Evolutionary conservation across 2,888 invertebrate species (phyloP).

Genomic region (Aporophyla lueneburgensis): DNA sequence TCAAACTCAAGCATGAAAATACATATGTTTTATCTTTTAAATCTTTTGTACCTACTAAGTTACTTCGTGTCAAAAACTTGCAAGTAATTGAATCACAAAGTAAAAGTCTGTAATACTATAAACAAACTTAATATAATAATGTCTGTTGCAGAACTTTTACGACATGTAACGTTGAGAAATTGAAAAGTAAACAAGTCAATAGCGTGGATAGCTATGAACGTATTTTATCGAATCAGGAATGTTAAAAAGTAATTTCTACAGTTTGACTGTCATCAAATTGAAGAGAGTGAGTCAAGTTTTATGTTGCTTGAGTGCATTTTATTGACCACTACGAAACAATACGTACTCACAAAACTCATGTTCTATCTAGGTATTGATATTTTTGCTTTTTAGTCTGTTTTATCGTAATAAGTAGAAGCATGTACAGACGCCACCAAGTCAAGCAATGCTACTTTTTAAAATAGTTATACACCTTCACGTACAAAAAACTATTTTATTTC

Average conservation of each 20-base stretch:
- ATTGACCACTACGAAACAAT: conserved; percentile 46
- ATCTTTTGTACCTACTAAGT: background rate
- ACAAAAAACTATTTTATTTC: conserved; percentile 80
- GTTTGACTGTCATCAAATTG: conserved; percentile 75
- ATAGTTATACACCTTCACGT: conserved; percentile 61
- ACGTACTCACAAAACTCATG: background rate
- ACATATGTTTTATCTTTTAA: background rate
- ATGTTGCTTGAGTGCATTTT: conserved; percentile 70
- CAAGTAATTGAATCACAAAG: conserved; percentile 24
- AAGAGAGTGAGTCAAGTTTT: conserved; percentile 68
- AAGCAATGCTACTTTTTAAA: conserved; percentile 48
- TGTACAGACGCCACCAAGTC: too few relatives aligned
- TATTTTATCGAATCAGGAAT: conserved; percentile 72
- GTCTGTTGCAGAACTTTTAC: conserved; percentile 12
- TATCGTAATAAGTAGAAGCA: conserved; percentile 26
- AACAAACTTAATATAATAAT: conserved; percentile 24
- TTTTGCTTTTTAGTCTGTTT: background rate
- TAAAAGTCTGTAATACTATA: conserved; percentile 10
- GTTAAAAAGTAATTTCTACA: conserved; percentile 70
- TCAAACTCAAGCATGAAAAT: background rate
- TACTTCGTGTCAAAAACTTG: conserved; percentile 21
- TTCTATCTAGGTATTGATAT: background rate
- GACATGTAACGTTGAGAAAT: conserved; percentile 35
- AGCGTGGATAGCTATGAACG: conserved; percentile 67
- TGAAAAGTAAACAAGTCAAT: conserved; percentile 42